Conservation (phyloP, 2,113 vertebrate genomes). For the Anhinga rufa region DNA sequence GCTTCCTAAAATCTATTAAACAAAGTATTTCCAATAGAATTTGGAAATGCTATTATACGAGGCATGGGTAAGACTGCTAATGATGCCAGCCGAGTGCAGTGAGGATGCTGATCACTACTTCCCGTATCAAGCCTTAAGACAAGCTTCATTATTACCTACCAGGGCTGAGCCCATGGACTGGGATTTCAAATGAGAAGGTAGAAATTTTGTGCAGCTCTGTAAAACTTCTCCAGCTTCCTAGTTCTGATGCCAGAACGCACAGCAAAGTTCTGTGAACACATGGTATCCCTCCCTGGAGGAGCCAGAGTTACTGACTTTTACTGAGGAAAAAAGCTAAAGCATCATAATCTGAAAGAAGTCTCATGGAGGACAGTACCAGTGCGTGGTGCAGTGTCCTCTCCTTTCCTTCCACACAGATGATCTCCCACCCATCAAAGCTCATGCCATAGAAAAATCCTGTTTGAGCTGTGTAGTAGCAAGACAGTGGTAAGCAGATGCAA, state of each 20-base stretch:
- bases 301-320: neutral
- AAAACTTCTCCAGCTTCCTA: neutral
- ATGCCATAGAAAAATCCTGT: neutral
- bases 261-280: neutral
- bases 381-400: neutral
- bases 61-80: neutral
- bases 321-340: neutral
- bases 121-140: rapidly evolving
- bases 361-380: rapidly evolving
- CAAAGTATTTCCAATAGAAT: neutral
- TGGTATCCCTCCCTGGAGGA: neutral
- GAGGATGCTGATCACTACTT: neutral
- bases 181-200: neutral
- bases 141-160: neutral
- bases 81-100: neutral
- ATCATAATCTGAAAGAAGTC: neutral
- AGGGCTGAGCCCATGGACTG: neutral
- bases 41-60: neutral
- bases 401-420: neutral
- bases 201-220: neutral
- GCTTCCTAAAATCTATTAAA: neutral
- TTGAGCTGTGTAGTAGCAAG: neutral
- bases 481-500: neutral
- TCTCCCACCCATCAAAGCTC: neutral
- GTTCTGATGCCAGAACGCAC: neutral